Base-by-base conservation (phyloP, 1,140 invertebrate species). In the Vollenhovia emeryi region DNA sequence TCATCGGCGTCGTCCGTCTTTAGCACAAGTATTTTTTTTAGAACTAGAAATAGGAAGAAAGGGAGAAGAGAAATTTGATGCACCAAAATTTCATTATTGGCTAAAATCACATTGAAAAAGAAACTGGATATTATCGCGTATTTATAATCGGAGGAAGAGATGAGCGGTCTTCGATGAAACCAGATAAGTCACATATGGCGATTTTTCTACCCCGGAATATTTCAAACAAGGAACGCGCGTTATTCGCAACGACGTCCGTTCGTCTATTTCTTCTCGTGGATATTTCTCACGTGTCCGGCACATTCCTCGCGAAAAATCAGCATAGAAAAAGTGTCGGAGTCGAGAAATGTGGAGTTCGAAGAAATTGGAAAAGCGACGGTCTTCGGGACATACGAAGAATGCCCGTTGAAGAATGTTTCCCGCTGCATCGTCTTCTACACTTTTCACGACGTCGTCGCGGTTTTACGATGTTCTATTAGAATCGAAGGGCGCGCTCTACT, bases 401-500 rank as follows among this genome's bases (percentile, higher is more conserved):
- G 52, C 55, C 15, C 57, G 80, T 9, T 59, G 55, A 57, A 62
- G 21, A 62, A 76, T 76, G 80, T 43, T 76, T 36, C 57, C 30
- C 71, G 50, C 15, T 40, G 40, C 73, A 66, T 76, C 71, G 71
- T 76, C 57, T 57, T n/a, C 57, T 27, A 33, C 80, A 60, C 43
- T 76, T 84, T 84, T 55, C 80, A 84, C 71, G 57, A 62, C 78
- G 80, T 62, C 71, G 71, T 75, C 80, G 80, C 60, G 55, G 73
- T 76, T 62, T 62, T 76, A 76, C 80, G 69, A 48, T 24, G 80
- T 76, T 82, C 78, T 82, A 80, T 73, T 82, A 73, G 78, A 82
- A 82, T 82, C 78, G 64, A 57, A 71, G 27, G 18, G 66, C 36
- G 36, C 66, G 33, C 69, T 71, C 36, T 73, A 52, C 60, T 50